Percentiles rank a stretch among this genome's conserved stretches.
Conservation (phyloP, 2,888 invertebrate genomes). For the Polylopha cassiicola region DNA sequence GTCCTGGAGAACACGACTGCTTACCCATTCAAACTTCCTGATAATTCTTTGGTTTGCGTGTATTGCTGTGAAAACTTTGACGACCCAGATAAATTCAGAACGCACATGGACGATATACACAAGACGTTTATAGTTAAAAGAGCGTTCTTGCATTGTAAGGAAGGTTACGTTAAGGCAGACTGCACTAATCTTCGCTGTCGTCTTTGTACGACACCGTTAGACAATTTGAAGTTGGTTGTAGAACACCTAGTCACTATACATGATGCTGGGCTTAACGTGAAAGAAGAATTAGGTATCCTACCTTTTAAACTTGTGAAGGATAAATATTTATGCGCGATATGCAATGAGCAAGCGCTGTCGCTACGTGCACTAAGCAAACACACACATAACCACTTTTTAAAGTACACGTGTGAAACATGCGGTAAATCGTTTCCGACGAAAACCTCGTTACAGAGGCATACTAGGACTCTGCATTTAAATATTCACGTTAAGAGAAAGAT, state of each 20-base stretch:
- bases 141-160: background rate
- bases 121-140: background rate
- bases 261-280: conserved; percentile 22
- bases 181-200: conserved; percentile 12
- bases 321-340: conserved; percentile 31
- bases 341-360: conserved; percentile 30
- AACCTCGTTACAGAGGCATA: conserved; percentile 31
- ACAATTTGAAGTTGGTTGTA: conserved; percentile 27
- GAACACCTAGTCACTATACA: conserved; percentile 31
- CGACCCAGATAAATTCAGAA: conserved; percentile 28
- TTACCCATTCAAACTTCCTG: conserved; percentile 48
- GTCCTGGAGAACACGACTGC: conserved; percentile 34
- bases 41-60: conserved; percentile 41
- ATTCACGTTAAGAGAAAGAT: conserved; percentile 25
- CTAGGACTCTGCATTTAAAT: too few relatives aligned
- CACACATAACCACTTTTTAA: conserved; percentile 36
- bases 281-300: conserved; percentile 29
- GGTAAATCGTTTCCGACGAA: conserved; percentile 36
- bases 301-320: conserved; percentile 32
- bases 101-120: conserved; percentile 15
- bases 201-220: conserved; percentile 17
- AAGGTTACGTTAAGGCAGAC: conserved; percentile 13
- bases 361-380: conserved; percentile 38
- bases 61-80: conserved; percentile 39
- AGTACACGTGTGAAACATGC: conserved; percentile 39